Percentiles rank a stretch among this genome's conserved stretches.
Conservation (phyloP, 2,888 invertebrate species). For the Lithodes maja region DNA sequence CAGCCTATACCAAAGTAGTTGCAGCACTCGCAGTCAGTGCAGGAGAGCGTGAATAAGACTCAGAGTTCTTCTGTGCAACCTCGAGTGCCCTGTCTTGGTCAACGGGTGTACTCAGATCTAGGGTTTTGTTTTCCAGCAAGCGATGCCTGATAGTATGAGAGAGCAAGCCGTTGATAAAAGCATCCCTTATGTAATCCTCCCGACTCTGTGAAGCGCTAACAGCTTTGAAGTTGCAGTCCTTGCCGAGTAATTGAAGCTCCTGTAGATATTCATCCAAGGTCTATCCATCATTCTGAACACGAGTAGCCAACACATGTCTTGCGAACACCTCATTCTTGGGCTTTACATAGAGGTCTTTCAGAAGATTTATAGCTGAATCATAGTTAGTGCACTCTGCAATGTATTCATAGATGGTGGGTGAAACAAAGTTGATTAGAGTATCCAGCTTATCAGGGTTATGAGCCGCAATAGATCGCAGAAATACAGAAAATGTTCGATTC, state of each 20-base stretch:
- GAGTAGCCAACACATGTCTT: neutral
- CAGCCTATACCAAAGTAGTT: too few relatives aligned
- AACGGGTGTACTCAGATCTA: neutral
- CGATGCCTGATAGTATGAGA: neutral
- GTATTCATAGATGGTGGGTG: slow-evolving; percentile 11
- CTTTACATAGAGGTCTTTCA: neutral
- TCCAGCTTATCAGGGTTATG: neutral
- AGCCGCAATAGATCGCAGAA: neutral
- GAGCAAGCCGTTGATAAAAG: slow-evolving; percentile 12
- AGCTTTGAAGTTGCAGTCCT: slow-evolving; percentile 18
- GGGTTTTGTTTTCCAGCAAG: slow-evolving; percentile 12
- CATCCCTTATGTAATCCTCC: neutral
- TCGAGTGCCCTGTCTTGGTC: slow-evolving; percentile 3
- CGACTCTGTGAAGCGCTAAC: neutral
- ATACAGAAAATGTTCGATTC: neutral
- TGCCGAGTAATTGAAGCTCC: neutral
- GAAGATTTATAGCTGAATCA: neutral
- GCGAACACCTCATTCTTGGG: slow-evolving; percentile 24
- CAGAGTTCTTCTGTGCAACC: slow-evolving; percentile 23
- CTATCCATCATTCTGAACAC: neutral
- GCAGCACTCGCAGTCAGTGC: neutral
- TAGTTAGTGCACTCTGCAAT: slow-evolving; percentile 8
- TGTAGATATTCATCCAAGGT: neutral
- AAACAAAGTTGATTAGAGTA: neutral
- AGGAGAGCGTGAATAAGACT: neutral